Evolutionary conservation across 2,797 vertebrate species (phyloP).

Genomic region (Echeneis naucrates): DNA sequence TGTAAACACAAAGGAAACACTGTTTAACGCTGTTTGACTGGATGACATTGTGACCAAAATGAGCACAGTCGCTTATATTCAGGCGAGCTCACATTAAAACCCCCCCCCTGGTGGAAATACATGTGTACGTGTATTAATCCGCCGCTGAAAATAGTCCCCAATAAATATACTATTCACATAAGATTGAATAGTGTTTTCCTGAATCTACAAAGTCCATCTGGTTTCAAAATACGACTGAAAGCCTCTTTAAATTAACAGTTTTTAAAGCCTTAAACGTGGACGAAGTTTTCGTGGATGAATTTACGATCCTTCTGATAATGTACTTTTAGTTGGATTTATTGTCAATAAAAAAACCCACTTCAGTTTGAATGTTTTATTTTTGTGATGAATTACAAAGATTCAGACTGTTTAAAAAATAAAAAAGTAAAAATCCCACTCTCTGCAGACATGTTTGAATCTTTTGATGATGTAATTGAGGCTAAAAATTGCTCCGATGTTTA

Average conservation of each 20-base stretch:
- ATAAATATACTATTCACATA: background rate
- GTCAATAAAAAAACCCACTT: slow-evolving; percentile 1
- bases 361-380: slow-evolving; percentile 2
- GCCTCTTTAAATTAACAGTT: background rate
- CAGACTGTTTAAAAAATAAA: background rate
- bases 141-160: slow-evolving; percentile 1
- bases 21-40: background rate
- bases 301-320: background rate
- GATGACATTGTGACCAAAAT: background rate
- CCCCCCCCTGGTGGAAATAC: slow-evolving; percentile 6
- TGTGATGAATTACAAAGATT: background rate
- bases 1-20: background rate
- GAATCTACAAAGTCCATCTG: background rate
- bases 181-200: background rate
- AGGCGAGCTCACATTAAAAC: background rate
- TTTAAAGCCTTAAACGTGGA: background rate
- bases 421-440: background rate
- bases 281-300: background rate
- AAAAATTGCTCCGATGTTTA: background rate
- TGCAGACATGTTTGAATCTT: background rate
- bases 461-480: background rate
- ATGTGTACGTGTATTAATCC: slow-evolving; percentile 4
- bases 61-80: background rate
- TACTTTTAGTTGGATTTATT: background rate
- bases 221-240: background rate